Base-by-base conservation (phyloP, 2,797 vertebrate genomes). In the Champsocephalus gunnari region DNA sequence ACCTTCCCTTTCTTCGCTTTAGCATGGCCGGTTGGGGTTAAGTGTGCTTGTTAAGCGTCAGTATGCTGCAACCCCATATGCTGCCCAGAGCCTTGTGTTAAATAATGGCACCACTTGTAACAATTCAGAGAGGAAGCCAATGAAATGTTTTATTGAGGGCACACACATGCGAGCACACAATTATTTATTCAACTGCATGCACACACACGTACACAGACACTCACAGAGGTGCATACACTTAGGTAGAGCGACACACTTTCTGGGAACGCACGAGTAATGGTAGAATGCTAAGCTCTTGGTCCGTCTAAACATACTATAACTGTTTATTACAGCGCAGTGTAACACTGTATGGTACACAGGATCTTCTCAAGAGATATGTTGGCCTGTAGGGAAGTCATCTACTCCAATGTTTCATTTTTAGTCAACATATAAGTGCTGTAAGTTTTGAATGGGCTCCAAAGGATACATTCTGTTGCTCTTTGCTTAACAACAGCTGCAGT, bases 71-170 rank as follows among this genome's bases (percentile, higher is more conserved):
- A 74, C 80, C 34, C 80, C 83, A 59, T 72, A 73, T 54, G 76
- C 81, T 75, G 78, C 85, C 84, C 88, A 76, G 72, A 81, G 73
- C 58, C 83, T 58, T 75, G 74, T 85, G 68, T 87, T 87, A 78
- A 91, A 92, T 88, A 92, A 92, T 84, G 80, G 79, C 82, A 85
- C 73, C 82, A 75, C 89, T 92, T 92, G 88, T 90, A 91, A 92
- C 89, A 94, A 92, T 94, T 93, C 82, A 77, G 80, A 69, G 85
- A 88, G 88, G 86, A 91, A 88, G 74, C 80, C 87, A 85, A 59
- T 90, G 80, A 91, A 90, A 90, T 77, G 50, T 92, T 92, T 92
- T 87, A 91, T 83, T 90, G 73, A 85, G 70, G 72, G 67, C 67
- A 64, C 79, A 64, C 79, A 83, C 73, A 79, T 77, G 68, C 70